Evolutionary conservation across 92 coral and sea anemone genomes (phyloP).

Genomic region (Blastomussa wellsi): DNA sequence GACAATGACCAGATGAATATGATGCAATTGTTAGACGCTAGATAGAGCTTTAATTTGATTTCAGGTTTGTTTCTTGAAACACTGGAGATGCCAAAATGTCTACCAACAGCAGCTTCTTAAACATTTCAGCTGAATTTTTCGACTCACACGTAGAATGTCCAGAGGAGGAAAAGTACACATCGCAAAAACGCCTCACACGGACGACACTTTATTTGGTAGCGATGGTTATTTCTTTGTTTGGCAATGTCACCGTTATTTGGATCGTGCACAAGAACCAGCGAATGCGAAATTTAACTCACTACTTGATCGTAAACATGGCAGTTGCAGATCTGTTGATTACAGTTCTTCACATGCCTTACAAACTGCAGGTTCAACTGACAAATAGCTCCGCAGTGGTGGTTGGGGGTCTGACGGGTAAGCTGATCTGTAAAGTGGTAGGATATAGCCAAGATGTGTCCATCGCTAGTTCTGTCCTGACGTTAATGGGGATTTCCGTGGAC

Average conservation of each 20-base stretch:
- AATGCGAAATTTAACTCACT: constrained; percentile 38
- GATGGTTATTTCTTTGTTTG: constrained; percentile 16
- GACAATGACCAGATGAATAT: too few species aligned
- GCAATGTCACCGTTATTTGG: constrained; percentile 19
- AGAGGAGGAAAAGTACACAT: constrained; percentile 7
- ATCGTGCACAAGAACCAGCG: constrained; percentile 26
- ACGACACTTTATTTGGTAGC: constrained; percentile 14
- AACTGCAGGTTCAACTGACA: constrained; percentile 34
- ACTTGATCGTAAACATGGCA: constrained; percentile 46
- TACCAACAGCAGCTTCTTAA: background rate
- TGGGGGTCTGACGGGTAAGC: background rate
- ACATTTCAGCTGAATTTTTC: background rate
- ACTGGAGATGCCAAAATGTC: background rate
- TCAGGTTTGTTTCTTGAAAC: background rate
- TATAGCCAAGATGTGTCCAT: constrained; percentile 56
- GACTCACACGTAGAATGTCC: constrained; percentile 14
- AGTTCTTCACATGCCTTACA: constrained; percentile 49
- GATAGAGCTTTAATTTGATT: background rate
- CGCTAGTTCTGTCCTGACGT: constrained; percentile 62
- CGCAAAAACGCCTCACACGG: constrained; percentile 12
- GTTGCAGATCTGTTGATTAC: constrained; percentile 45
- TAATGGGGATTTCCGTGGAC: constrained; percentile 64
- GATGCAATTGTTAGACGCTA: background rate
- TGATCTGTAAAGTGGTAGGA: constrained; percentile 40
- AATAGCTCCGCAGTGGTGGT: background rate